Percentiles rank a stretch among this genome's conserved stretches.
Evolutionary conservation across 2,797 vertebrate genomes (phyloP).

Genomic region (Muraenolepis orangiensis): DNA sequence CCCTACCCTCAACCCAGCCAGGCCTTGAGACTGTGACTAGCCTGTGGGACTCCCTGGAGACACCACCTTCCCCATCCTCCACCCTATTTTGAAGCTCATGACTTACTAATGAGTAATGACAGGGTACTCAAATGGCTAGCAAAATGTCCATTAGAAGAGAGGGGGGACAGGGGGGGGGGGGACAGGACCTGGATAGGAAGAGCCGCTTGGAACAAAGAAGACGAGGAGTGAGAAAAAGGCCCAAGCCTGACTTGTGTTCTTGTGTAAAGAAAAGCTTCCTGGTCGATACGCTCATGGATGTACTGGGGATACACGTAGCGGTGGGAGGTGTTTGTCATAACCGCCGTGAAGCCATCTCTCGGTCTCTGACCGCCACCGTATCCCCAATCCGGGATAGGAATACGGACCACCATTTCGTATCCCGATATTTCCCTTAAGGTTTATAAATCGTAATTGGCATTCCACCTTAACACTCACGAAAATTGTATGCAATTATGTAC

Average conservation of each 20-base stretch:
- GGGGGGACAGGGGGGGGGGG: too few species aligned
- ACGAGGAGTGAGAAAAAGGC: background rate
- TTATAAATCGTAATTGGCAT: too few species aligned
- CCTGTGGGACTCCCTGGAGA: background rate
- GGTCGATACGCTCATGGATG: background rate
- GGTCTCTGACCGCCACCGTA: too few species aligned
- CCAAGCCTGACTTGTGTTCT: background rate
- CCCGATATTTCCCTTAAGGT: too few species aligned
- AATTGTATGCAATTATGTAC: too few species aligned
- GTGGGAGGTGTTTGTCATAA: background rate
- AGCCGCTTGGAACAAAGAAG: background rate
- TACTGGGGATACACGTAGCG: background rate
- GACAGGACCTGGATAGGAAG: too few species aligned
- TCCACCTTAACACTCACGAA: too few species aligned
- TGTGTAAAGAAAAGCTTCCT: slow-evolving; percentile 1
- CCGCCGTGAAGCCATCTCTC: background rate
- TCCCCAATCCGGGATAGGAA: too few species aligned
- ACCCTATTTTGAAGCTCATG: slow-evolving; percentile 32
- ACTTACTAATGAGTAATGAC: slow-evolving; percentile 36
- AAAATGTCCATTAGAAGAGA: slow-evolving; percentile 21
- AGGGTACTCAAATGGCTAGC: slow-evolving; percentile 12
- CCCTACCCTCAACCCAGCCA: too few species aligned
- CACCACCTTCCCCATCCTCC: slow-evolving; percentile 16
- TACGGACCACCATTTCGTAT: too few species aligned
- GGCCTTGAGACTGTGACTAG: too few species aligned